phyloP scores from a whole-genome alignment of 2,113 vertebrate species.

The Odocoileus virginianus region DNA sequence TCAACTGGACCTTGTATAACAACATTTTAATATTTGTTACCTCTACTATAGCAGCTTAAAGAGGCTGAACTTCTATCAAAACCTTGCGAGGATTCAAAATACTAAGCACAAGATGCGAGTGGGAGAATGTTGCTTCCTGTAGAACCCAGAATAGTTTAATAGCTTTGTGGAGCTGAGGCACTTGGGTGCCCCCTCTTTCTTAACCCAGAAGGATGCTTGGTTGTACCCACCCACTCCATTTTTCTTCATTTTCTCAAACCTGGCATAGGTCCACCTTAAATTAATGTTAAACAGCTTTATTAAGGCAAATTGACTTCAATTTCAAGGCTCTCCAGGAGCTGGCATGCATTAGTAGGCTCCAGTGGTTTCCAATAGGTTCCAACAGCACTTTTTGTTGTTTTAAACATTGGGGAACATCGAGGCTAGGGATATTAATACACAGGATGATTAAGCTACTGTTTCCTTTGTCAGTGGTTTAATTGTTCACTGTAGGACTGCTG shows the following conservation, averaged over 20 bases:
- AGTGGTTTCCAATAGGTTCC: conserved; percentile 2
- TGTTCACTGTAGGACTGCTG: conserved; percentile 50
- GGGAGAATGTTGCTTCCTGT: fast-evolving
- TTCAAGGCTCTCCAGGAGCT: conserved; percentile 39
- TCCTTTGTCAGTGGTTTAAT: conserved; percentile 5
- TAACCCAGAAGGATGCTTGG: not conserved
- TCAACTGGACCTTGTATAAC: not conserved
- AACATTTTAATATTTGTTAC: not conserved
- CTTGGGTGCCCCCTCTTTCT: fast-evolving
- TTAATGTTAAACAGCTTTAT: conserved; percentile 64
- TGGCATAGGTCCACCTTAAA: conserved; percentile 56
- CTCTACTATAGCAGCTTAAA: not conserved
- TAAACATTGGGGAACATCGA: not conserved
- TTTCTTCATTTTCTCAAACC: conserved; percentile 46
- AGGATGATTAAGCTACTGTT: not conserved
- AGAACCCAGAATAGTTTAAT: no score
- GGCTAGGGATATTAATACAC: not conserved
- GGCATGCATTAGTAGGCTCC: not conserved
- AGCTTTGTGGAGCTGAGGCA: not conserved
- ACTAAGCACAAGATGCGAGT: fast-evolving
- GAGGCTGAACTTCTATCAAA: not conserved
- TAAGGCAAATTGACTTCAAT: conserved; percentile 61
- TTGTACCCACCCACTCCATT: not conserved
- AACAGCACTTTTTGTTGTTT: not conserved
- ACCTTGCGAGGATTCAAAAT: not conserved